Evolutionary conservation across 1,140 invertebrate genomes (phyloP).

Genomic region (Ostrea edulis): DNA sequence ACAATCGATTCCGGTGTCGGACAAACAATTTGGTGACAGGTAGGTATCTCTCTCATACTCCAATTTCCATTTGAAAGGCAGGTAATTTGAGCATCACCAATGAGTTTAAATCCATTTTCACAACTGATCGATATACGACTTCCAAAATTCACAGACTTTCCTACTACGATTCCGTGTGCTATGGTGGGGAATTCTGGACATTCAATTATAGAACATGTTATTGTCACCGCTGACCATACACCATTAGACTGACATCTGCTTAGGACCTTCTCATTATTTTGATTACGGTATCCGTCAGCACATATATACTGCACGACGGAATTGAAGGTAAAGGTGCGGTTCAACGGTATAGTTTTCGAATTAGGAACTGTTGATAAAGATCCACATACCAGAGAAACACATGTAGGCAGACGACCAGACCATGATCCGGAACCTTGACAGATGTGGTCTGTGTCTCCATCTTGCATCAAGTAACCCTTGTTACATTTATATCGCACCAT

Average conservation of each 20-base stretch:
- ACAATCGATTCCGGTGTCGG: not conserved
- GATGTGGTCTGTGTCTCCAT: slow-evolving; percentile 72
- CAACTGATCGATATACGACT: slow-evolving; percentile 67
- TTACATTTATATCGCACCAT: slow-evolving; percentile 79
- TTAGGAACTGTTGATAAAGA: slow-evolving; percentile 36
- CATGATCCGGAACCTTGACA: slow-evolving; percentile 64
- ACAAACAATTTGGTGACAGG: slow-evolving; percentile 46
- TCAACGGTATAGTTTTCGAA: slow-evolving; percentile 52
- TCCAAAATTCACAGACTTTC: slow-evolving; percentile 49
- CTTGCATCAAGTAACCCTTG: slow-evolving; percentile 81
- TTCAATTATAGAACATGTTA: slow-evolving; percentile 61
- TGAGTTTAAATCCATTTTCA: slow-evolving; percentile 70
- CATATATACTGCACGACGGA: slow-evolving; percentile 64
- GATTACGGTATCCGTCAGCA: slow-evolving; percentile 72
- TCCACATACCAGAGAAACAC: slow-evolving; percentile 67
- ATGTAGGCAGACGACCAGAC: slow-evolving; percentile 60
- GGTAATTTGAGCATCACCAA: slow-evolving; percentile 61
- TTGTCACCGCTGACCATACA: slow-evolving; percentile 64
- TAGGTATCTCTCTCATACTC: slow-evolving; percentile 43
- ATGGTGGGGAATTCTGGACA: slow-evolving; percentile 61
- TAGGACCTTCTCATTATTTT: slow-evolving; percentile 60
- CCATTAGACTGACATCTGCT: slow-evolving; percentile 67
- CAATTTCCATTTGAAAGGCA: slow-evolving; percentile 63
- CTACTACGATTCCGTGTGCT: slow-evolving; percentile 59
- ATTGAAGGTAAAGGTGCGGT: slow-evolving; percentile 72